phyloP scores from a whole-genome alignment of 2,888 invertebrate genomes.

The Meiosimyza decipiens region DNA sequence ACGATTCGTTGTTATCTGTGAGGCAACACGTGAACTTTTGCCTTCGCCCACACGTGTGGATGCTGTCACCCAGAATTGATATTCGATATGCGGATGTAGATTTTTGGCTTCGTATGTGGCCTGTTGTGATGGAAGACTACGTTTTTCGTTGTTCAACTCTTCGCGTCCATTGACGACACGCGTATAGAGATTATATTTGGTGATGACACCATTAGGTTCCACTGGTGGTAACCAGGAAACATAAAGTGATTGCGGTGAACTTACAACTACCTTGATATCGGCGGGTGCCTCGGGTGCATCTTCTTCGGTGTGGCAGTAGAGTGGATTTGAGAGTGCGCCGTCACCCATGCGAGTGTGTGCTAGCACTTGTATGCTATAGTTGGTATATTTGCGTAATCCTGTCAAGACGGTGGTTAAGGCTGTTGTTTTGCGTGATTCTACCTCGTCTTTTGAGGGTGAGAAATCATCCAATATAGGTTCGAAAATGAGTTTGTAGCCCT shows the following conservation, averaged over 20 bases:
- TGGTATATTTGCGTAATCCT: slow-evolving; percentile 79
- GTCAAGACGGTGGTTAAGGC: slow-evolving; percentile 77
- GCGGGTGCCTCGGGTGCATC: slow-evolving; percentile 85
- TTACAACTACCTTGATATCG: slow-evolving; percentile 82
- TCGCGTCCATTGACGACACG: slow-evolving; percentile 76
- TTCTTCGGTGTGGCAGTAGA: slow-evolving; percentile 81
- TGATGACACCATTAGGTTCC: slow-evolving; percentile 81
- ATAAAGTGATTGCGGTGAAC: slow-evolving; percentile 78
- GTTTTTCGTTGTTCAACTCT: slow-evolving; percentile 76
- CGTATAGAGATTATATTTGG: slow-evolving; percentile 79
- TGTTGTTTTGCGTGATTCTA: slow-evolving; percentile 75
- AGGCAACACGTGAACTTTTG: slow-evolving; percentile 76
- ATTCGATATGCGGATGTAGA: slow-evolving; percentile 76
- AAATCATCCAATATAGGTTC: slow-evolving; percentile 74
- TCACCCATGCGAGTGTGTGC: slow-evolving; percentile 84
- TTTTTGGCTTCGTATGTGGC: slow-evolving; percentile 76
- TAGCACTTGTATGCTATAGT: slow-evolving; percentile 83
- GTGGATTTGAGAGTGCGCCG: slow-evolving; percentile 75
- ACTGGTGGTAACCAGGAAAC: slow-evolving; percentile 82
- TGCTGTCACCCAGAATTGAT: slow-evolving; percentile 84
- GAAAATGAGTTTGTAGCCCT: slow-evolving; percentile 79
- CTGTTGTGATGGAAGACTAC: slow-evolving; percentile 74
- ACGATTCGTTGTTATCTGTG: slow-evolving; percentile 74
- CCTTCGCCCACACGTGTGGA: slow-evolving; percentile 83
- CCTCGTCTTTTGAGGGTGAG: slow-evolving; percentile 68